A percentile compares a stretch with the other conserved stretches of the same genome.
Conservation (phyloP, 92 coral and sea anemone genomes). For the Zoanthus solanderi region DNA sequence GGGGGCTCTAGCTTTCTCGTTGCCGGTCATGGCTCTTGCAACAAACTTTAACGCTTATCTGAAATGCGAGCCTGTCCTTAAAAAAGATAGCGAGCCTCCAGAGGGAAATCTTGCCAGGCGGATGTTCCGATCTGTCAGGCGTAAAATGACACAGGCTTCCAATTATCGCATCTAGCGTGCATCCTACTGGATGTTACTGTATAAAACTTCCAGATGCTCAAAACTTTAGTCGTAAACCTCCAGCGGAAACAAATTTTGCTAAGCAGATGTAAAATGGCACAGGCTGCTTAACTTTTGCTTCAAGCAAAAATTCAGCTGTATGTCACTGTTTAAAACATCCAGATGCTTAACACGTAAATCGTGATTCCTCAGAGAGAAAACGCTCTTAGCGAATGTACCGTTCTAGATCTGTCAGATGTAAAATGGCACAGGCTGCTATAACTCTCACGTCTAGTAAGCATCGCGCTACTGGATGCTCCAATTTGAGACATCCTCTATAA, state of each 20-base stretch:
- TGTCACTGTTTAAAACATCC: too few relatives aligned
- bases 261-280: too few relatives aligned
- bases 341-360: slow-evolving; percentile 42
- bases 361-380: slow-evolving; percentile 23
- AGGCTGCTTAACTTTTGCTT: too few relatives aligned
- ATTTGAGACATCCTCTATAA: background rate
- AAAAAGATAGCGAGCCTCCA: slow-evolving; percentile 47
- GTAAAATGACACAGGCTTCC: slow-evolving; percentile 20
- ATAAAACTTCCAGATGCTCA: background rate
- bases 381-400: slow-evolving; percentile 28
- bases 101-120: slow-evolving; percentile 36
- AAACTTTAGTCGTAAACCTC: background rate
- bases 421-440: slow-evolving; percentile 14
- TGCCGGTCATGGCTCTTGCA: slow-evolving; percentile 96
- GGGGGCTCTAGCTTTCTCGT: slow-evolving; percentile 91
- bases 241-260: too few relatives aligned
- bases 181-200: background rate
- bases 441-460: too few relatives aligned
- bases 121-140: slow-evolving; percentile 24
- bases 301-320: too few relatives aligned
- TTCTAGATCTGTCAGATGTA: background rate
- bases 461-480: background rate
- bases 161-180: background rate
- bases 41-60: slow-evolving; percentile 91
- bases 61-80: slow-evolving; percentile 84